Evolutionary conservation across 2,888 invertebrate genomes (phyloP), one percentile per base, ranked within the genome.

Genomic region (Malachius bipustulatus): DNA sequence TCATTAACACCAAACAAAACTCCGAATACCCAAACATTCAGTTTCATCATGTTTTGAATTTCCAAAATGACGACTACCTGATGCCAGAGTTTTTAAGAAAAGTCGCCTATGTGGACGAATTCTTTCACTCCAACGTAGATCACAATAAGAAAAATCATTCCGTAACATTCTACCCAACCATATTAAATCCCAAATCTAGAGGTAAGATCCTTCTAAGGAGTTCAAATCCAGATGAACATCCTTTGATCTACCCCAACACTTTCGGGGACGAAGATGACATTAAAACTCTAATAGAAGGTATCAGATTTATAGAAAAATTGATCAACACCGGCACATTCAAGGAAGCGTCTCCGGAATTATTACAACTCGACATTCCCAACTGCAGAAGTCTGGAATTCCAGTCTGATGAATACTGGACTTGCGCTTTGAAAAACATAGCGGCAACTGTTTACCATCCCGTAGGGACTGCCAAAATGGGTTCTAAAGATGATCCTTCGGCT

Each of bases 391-490:
- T 58, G 6, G 47, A 56, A 6, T 64, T 65, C 32, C 56, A 50
- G 1, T 56, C 57, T 4, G 66, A 67, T 30, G 63, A 65, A 8
- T 72, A 70, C 42, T 71, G 67, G 66, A 57, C 59, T 4, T 72
- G 72, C 41, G 61, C 60, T 46, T 56, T 66, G 4, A 43, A 47
- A 14, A 47, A 53, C 16, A 34, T 55, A 4, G 47, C 41, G 1
- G 43, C 50, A 2, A 55, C 55, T 1, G 4, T 53, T 3, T 56
- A 51, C 36, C 58, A 60, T 44, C 54, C 49, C 1, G 49, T 47
- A 4, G 50, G 39, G 1, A 53, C 56, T 0, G 77, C 78, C 44
- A 80, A 81, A 51, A 84, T 85, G 83, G 82, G 81, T 0, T 75
- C 77, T 0, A 45, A 51, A 0, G 55, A 62, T 15, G 72, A 73